Base-by-base conservation (phyloP, 2,888 invertebrate species). In the Taenaris catops region DNA sequence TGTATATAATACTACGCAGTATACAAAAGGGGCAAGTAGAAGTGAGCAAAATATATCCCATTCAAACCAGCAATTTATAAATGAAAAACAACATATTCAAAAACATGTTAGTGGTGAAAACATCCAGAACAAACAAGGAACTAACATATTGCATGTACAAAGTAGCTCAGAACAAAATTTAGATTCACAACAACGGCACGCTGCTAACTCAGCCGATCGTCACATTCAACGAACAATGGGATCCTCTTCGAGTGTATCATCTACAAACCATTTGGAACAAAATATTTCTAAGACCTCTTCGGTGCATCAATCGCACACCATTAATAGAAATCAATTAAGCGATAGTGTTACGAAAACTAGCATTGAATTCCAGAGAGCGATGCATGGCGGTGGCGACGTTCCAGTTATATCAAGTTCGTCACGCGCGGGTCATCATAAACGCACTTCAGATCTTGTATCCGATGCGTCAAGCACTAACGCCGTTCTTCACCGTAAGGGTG, bases 391-490 rank as follows among this genome's bases (percentile, higher is more conserved):
- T 1, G 63, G 63, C 9, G 55, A 54, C 28, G 54, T 58, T 35
- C 42, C 55, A 4, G 42, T 49, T 5, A 44, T 53, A 7, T 46
- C 58, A 8, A 47, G 59, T 44, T 51, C 74, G n/a, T 53, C 68
- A 24, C 71, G 79, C 24, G 53, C 66, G 36, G 84, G 84, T 3
- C 89, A 90, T 46, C 92, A 93, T 60, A 95, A 94, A 57, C 89
- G 93, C 23, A 91, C 92, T 56, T 94, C 91, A 43, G 89, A 94
- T 26, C 89, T 95, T 42, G 90, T 93, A 1, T 91, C 93, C 0
- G 90, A 93, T 34, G 89, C 91, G n/a, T 91, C 94, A 50, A 89
- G 94, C 1, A 89, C 88, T 28, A 95, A 96, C 58, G 88, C 94
- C 21, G 92, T 95, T 24, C 87, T 95, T 17, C 94, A 95, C 64